A percentile compares a stretch with the other conserved stretches of the same genome.
Evolutionary conservation across 2,888 invertebrate genomes (phyloP).

Genomic region (Ectobius pallidus): DNA sequence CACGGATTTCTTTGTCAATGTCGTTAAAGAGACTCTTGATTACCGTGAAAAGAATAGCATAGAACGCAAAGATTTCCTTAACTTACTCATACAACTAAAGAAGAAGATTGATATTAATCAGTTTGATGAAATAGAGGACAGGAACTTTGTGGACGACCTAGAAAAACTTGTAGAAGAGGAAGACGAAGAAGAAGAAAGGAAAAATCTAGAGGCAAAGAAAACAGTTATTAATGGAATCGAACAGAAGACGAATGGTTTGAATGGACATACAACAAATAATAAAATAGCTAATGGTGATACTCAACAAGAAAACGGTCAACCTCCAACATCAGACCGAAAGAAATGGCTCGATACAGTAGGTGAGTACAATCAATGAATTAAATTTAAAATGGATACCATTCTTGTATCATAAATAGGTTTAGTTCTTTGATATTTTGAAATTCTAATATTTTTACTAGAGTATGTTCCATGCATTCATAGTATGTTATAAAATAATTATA

Average conservation of each 20-base stretch:
- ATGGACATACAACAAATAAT: no score
- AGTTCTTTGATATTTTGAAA: no score
- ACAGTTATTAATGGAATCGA: not conserved
- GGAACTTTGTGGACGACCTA: not conserved
- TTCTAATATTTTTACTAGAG: no score
- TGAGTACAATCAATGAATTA: not conserved
- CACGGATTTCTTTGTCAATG: constrained; percentile 57
- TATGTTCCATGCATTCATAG: no score
- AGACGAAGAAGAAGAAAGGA: no score
- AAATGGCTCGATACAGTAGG: constrained; percentile 19
- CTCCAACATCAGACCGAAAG: not conserved
- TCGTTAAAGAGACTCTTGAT: constrained; percentile 57
- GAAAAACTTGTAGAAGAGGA: not conserved
- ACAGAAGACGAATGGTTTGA: not conserved
- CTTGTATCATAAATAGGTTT: no score
- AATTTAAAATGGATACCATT: no score
- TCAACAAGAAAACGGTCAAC: not conserved
- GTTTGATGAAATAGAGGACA: constrained; percentile 46
- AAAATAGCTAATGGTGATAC: not conserved
- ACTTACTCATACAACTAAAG: constrained; percentile 60
- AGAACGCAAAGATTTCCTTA: constrained; percentile 61
- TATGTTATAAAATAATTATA: no score
- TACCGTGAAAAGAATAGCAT: constrained; percentile 58
- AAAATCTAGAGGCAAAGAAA: no score
- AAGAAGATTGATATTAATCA: constrained; percentile 52